phyloP scores from a whole-genome alignment of 2,888 invertebrate species.

The Polyommatus iphigenia region DNA sequence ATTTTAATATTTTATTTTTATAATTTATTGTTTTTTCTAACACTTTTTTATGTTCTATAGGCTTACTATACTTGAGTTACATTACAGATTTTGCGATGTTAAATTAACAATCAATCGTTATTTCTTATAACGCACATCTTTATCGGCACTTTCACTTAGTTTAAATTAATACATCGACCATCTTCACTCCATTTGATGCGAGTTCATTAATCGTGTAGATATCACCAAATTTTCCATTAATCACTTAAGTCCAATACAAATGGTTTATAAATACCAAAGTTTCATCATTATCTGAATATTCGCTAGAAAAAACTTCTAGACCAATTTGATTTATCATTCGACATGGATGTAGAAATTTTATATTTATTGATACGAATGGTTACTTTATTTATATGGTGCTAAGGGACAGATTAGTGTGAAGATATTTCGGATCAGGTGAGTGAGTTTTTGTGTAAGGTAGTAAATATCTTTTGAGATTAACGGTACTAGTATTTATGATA shows the following conservation, averaged over 20 bases:
- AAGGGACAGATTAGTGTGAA: background rate
- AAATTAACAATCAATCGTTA: too few species aligned
- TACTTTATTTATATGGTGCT: background rate
- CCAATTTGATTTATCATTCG: constrained; percentile 18
- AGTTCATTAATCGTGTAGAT: constrained; percentile 3
- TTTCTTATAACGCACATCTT: background rate
- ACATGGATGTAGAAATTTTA: background rate
- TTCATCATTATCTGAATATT: constrained; percentile 25
- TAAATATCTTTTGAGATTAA: constrained; percentile 28
- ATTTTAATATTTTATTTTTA: too few species aligned
- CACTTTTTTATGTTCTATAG: too few species aligned
- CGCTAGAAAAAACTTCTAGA: constrained; percentile 20
- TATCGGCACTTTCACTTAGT: background rate
- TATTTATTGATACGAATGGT: background rate
- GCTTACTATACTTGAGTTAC: too few species aligned
- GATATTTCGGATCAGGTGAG: background rate
- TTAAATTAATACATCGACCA: background rate
- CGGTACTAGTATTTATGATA: constrained; percentile 23
- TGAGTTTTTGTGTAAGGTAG: constrained; percentile 25
- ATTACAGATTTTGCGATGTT: too few species aligned
- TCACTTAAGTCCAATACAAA: constrained; percentile 10
- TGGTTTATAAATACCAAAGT: constrained; percentile 22
- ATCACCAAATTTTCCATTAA: background rate
- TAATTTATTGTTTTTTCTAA: too few species aligned
- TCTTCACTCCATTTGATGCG: background rate